Evolutionary conservation across 2,113 vertebrate genomes (phyloP).

Genomic region (Morone chrysops): DNA sequence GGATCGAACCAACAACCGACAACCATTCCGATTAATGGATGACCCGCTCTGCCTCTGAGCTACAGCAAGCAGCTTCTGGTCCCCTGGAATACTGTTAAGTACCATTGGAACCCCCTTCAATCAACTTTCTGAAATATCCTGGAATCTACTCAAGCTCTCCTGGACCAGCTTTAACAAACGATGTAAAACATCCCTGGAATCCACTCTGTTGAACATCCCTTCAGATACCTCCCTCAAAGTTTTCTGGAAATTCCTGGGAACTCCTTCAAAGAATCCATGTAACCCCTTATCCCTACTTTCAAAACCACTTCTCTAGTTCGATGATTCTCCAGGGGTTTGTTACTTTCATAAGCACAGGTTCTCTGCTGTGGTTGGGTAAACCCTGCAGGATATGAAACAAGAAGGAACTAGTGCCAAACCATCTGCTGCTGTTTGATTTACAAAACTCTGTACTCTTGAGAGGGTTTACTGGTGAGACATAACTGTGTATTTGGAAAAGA

Average conservation of each 20-base stretch:
- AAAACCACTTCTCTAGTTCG: not conserved
- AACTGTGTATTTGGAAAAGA: no score
- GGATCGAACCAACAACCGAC: no score
- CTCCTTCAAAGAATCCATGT: not conserved
- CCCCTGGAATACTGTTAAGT: no score
- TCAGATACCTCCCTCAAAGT: not conserved
- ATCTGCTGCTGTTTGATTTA: not conserved
- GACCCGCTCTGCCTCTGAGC: no score
- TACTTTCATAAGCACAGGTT: not conserved
- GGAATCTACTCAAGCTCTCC: no score
- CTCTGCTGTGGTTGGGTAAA: not conserved
- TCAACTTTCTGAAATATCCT: no score
- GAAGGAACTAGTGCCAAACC: not conserved
- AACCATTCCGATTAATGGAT: no score
- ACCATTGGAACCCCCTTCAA: no score
- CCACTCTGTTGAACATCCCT: not conserved
- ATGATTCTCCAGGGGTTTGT: not conserved
- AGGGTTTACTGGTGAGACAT: no score
- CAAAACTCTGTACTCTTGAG: not conserved
- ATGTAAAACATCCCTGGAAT: not conserved
- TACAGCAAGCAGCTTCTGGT: no score
- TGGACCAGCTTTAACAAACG: no score
- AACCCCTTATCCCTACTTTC: not conserved
- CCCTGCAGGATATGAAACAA: constrained; percentile 6
- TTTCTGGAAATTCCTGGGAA: not conserved